These are phyloP conservation scores for Torymus tubicola DNA, from an alignment of 2,888 invertebrate genomes.

Conservation along the genomic window DNA sequence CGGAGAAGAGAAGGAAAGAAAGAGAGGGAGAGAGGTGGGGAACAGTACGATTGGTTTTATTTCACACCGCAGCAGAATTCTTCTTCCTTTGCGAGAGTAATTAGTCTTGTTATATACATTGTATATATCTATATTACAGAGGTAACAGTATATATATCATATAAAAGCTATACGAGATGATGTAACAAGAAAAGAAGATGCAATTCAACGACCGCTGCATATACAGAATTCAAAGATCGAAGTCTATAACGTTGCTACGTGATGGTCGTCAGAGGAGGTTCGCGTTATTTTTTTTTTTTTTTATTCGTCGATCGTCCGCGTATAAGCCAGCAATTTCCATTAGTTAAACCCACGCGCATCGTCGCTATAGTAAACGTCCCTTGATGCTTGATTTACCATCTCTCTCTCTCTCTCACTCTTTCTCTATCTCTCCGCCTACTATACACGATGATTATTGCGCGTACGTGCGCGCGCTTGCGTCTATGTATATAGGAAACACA, in stretches of 20 bases:
- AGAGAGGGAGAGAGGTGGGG: too few relatives aligned
- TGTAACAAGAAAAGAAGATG: not conserved
- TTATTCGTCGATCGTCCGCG: not conserved
- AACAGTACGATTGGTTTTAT: too few relatives aligned
- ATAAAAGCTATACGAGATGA: too few relatives aligned
- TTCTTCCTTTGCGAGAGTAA: too few relatives aligned
- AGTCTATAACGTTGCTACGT: not conserved
- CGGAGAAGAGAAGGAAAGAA: not conserved
- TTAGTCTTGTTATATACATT: too few relatives aligned
- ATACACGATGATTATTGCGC: not conserved
- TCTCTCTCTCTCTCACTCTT: conserved; percentile 20
- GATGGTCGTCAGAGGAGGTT: not conserved
- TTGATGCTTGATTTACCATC: conserved; percentile 19
- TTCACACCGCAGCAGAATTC: too few relatives aligned
- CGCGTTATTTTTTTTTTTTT: not conserved
- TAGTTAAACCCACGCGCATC: conserved; percentile 12
- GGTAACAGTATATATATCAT: too few relatives aligned
- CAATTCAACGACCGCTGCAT: not conserved
- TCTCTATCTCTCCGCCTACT: conserved; percentile 1
- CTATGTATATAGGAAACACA: too few relatives aligned
- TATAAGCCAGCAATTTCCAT: conserved; percentile 20
- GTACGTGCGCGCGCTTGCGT: not conserved
- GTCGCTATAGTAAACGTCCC: conserved; percentile 12
- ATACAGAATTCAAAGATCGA: not conserved
- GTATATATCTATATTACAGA: too few relatives aligned